These are phyloP conservation scores for Calameuta pallipes DNA, from an alignment of 2,888 invertebrate species.

Conservation along the genomic window DNA sequence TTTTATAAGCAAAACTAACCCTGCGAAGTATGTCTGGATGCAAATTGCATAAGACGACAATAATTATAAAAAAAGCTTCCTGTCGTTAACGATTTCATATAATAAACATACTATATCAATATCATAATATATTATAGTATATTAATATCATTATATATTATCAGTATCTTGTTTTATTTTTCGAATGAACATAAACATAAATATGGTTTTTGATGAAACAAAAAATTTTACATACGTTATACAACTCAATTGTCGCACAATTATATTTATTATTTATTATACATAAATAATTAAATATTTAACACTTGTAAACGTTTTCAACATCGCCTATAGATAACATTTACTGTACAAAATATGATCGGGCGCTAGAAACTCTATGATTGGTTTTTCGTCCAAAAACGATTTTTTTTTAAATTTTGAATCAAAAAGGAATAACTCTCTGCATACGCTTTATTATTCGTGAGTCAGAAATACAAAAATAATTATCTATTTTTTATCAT, in stretches of 20 bases:
- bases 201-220: not conserved
- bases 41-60: not conserved
- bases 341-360: not conserved
- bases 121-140: not conserved
- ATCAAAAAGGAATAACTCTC: not conserved
- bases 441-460: not conserved
- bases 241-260: not conserved
- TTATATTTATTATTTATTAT: not conserved
- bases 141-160: not conserved
- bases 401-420: not conserved
- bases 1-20: not conserved
- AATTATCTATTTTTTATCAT: constrained; percentile 15
- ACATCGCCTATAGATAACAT: not conserved
- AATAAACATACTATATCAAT: not conserved
- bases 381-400: not conserved
- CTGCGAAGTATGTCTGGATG: not conserved
- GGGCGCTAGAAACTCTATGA: not conserved
- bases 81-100: not conserved
- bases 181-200: not conserved
- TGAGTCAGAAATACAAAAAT: not conserved
- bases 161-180: not conserved
- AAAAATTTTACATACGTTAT: not conserved
- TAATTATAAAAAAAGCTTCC: not conserved
- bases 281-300: not conserved
- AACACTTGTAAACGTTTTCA: not conserved